Evolutionary conservation across 2,888 invertebrate species (phyloP), one percentile per base, ranked within the genome.

Genomic region (Hydrotaea diabolus): DNA sequence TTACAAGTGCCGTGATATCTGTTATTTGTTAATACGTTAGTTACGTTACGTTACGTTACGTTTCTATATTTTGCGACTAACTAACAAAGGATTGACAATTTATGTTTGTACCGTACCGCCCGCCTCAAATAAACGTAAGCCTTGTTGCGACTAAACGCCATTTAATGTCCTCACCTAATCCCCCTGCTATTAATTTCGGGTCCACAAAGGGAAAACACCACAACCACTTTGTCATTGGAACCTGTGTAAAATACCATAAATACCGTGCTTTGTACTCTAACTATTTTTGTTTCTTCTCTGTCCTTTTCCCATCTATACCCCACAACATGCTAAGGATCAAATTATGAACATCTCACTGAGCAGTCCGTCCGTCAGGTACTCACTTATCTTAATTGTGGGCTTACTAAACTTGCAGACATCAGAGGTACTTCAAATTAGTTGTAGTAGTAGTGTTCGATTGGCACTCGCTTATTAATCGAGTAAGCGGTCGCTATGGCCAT

Each of bases 221-320:
- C 8, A 15, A 3, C 46, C 31, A 19, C 55, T 57, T 13, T 49
- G 0, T 49, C 9, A 9, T n/a, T 39, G 43, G 36, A 76, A 46
- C 49, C 83, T 55, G 73, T 80, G 77, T 77, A 80, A 62, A 80
- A 46, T 77, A 80, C 59, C 74, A 76, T 80, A 59, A 73, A 64
- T n/a, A n/a, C 72, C 53, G 83, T 62, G 74, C 80, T 80, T 80
- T 62, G 62, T 62, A 31, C 39, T 26, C 57, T 39, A 23, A n/a
- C 57, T 39, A 36, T 39, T 74, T 82, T 80, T 17, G 73, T 46
- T 3, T 74, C 53, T 77, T 36, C 31, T 43, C 13, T 83, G 66
- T 77, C 59, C 2, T 64, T 17, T 26, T 39, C 2, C 19, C n/a
- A 69, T 36, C 19, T 23, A 31, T 43, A 43, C 39, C 39, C 66